Percentiles rank a stretch among this genome's conserved stretches.
These are phyloP conservation scores for Gymnogyps californianus DNA, from an alignment of 2,113 vertebrate genomes.

Conservation along the genomic window DNA sequence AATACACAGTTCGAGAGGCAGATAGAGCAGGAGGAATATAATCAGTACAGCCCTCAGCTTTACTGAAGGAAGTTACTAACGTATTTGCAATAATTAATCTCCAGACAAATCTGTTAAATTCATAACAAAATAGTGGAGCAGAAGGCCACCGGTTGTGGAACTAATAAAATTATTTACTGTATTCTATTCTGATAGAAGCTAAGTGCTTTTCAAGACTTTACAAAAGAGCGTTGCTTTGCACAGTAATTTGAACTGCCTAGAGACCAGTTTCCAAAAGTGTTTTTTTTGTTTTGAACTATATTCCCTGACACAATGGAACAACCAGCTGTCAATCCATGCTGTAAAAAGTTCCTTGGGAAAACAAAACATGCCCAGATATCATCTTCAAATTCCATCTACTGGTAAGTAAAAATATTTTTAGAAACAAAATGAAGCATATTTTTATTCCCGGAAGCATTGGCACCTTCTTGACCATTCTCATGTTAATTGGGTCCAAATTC, in stretches of 20 bases:
- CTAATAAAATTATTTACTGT: background rate
- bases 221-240: background rate
- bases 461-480: slow-evolving; percentile 7
- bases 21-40: background rate
- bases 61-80: background rate
- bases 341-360: background rate
- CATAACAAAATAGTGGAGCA: background rate
- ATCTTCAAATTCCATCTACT: background rate
- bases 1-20: background rate
- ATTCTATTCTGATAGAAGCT: background rate
- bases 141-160: background rate
- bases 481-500: slow-evolving; percentile 28
- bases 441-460: background rate
- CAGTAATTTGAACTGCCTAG: background rate
- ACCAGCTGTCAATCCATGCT: background rate
- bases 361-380: background rate
- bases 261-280: background rate
- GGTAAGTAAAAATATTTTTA: background rate
- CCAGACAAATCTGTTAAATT: background rate
- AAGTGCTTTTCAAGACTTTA: background rate
- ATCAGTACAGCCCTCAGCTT: background rate
- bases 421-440: background rate
- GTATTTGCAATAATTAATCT: background rate
- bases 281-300: background rate
- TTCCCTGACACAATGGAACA: background rate